Evolutionary conservation across 92 coral and sea anemone genomes (phyloP).

Genomic region (Actinernus sp.): DNA sequence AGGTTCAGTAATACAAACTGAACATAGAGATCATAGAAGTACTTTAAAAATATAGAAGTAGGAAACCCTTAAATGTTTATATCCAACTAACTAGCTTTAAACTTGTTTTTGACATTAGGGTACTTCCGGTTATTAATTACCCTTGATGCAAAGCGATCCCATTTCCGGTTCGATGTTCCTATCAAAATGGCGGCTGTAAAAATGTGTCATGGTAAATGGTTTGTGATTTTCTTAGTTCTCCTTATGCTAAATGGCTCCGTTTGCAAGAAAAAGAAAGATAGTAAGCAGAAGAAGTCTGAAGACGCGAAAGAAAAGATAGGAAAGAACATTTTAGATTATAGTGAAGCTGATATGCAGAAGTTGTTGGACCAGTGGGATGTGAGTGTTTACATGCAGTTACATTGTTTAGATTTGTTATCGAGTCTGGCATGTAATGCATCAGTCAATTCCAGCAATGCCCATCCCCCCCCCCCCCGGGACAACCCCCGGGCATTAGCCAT

Average conservation of each 20-base stretch:
- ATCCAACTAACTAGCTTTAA: too few species aligned
- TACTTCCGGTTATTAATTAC: not conserved
- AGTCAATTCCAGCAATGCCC: too few species aligned
- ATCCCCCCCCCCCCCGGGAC: too few species aligned
- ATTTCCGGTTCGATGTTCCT: conserved; percentile 33
- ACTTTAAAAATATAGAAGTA: too few species aligned
- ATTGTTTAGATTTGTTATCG: not conserved
- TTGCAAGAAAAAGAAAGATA: conserved; percentile 2
- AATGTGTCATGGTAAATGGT: not conserved
- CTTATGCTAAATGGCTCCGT: not conserved
- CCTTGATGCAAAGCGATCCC: conserved; percentile 6
- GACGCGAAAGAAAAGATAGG: conserved; percentile 70
- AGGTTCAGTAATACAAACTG: too few species aligned
- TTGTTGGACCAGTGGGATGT: conserved; percentile 98
- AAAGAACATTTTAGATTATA: conserved; percentile 85
- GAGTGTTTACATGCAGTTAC: conserved; percentile 14
- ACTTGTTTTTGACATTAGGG: too few species aligned
- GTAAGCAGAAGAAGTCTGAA: not conserved
- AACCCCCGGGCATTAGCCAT: too few species aligned
- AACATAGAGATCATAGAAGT: too few species aligned
- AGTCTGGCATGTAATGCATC: too few species aligned
- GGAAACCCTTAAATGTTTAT: too few species aligned
- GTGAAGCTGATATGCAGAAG: conserved; percentile 84
- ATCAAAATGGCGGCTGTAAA: conserved; percentile 34
- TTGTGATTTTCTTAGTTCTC: not conserved